A percentile compares a stretch with the other conserved stretches of the same genome.
These are phyloP conservation scores for Myiotriccus ornatus DNA, from an alignment of 2,797 vertebrate genomes.

Conservation along the genomic window DNA sequence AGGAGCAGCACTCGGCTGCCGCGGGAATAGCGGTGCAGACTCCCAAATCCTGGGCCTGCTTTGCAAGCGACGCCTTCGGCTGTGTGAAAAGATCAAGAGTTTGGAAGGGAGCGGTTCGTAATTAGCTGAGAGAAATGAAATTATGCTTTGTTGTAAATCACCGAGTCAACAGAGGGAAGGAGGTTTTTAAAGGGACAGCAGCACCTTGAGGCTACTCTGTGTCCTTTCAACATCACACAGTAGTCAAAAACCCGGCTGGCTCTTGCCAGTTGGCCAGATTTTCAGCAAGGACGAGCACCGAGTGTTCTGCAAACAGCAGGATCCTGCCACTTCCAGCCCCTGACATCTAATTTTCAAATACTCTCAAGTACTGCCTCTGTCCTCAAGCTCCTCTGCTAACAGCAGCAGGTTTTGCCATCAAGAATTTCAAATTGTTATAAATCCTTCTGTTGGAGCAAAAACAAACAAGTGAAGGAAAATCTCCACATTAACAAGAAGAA, in stretches of 20 bases:
- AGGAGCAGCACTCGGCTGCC: not conserved
- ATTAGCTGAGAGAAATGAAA: slow-evolving; percentile 21
- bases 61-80: not conserved
- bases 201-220: slow-evolving; percentile 15
- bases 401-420: not conserved
- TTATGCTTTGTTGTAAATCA: slow-evolving; percentile 4
- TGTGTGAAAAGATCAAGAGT: not conserved
- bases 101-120: not conserved
- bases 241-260: not conserved
- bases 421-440: not conserved
- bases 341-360: not conserved
- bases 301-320: not conserved
- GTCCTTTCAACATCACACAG: not conserved
- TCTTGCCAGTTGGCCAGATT: not conserved
- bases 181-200: slow-evolving; percentile 45
- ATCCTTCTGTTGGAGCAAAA: not conserved
- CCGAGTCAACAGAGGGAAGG: not conserved
- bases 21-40: not conserved
- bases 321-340: not conserved
- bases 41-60: not conserved
- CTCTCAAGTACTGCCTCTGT: not conserved
- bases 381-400: not conserved
- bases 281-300: not conserved
- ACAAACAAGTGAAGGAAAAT: not conserved
- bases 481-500: not conserved